Base-by-base conservation (phyloP, 2,113 vertebrate genomes). In the Toxotes jaculatrix region DNA sequence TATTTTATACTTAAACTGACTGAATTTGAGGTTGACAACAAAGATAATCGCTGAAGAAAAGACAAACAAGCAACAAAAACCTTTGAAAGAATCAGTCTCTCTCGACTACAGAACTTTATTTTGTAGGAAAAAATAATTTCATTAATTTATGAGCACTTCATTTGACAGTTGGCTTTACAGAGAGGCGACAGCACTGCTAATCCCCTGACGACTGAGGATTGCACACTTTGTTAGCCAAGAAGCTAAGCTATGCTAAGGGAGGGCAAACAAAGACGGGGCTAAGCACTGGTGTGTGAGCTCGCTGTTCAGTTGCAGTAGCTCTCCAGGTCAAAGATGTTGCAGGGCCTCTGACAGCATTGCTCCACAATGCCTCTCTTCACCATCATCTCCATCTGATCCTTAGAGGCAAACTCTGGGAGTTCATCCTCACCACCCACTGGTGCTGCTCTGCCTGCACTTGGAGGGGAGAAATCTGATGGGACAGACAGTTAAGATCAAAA, bases 321-420 rank as follows among this genome's bases (percentile, higher is more conserved):
- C 87, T 97, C 93, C 87, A 98, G 94, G 19, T 97, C 95, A 73
- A 94, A 94, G 32, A 97, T 87, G 21, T 93, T 96, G 82, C 97
- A 98, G 7, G 96, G 82, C 57, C 92, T 93, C 66, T 95, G 91
- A 74, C 97, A 98, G 88, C 97, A 97, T 80, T 96, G 94, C 42
- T 98, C 96, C 66, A 97, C 96, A 0, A 98, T 97, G 43, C 95
- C 95, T 1, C 96, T 84, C 82, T 97, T 96, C 85, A 92, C 94
- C 51, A 90, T 94, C 80, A 92, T 81, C 21, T 91, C 93, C 55
- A 92, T 96, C 76, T 94, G 93, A 53, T 93, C 95, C 70, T 91
- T 89, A 80, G 92, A 92, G 72, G 94, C 83, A 78, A 94, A 94
- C 38, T 90, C 93, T 32, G 93, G 90, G 51, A 83, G 36, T 49